Evolutionary conservation across 2,113 vertebrate species (phyloP).

Genomic region (Leptobrachium leishanense): DNA sequence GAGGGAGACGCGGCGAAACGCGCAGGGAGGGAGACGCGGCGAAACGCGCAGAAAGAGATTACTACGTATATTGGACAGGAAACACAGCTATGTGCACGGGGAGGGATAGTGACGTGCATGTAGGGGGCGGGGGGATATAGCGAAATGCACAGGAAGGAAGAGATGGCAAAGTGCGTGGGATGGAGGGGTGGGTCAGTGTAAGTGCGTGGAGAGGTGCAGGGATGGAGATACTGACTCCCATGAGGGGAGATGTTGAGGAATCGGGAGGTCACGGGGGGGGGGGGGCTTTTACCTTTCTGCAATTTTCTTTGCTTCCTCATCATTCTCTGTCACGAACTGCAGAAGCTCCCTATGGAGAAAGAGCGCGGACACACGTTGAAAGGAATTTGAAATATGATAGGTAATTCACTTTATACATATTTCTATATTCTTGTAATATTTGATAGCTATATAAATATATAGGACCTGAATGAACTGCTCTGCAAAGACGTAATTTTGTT

Average conservation of each 20-base stretch:
- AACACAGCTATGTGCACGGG: neutral
- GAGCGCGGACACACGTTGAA: no score
- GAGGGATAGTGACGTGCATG: neutral
- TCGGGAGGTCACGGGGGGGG: neutral
- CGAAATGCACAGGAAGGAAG: no score
- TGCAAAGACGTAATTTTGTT: no score
- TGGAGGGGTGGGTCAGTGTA: no score
- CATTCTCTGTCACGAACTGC: slow-evolving; percentile 89
- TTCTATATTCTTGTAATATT: no score
- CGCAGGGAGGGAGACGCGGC: neutral
- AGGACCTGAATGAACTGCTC: no score
- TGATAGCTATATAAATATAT: no score
- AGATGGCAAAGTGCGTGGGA: no score
- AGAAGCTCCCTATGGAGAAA: slow-evolving; percentile 79
- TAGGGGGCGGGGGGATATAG: neutral
- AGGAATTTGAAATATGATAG: no score
- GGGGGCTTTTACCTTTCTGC: slow-evolving; percentile 74
- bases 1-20: neutral
- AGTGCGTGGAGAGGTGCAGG: no score
- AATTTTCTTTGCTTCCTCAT: slow-evolving; percentile 82
- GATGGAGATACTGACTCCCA: no score
- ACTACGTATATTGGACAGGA: neutral
- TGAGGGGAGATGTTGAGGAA: neutral
- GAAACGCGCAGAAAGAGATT: neutral
- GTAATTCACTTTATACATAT: no score